Conservation (phyloP, 2,797 vertebrate species). For the Petrocephalus schoutedeni region DNA sequence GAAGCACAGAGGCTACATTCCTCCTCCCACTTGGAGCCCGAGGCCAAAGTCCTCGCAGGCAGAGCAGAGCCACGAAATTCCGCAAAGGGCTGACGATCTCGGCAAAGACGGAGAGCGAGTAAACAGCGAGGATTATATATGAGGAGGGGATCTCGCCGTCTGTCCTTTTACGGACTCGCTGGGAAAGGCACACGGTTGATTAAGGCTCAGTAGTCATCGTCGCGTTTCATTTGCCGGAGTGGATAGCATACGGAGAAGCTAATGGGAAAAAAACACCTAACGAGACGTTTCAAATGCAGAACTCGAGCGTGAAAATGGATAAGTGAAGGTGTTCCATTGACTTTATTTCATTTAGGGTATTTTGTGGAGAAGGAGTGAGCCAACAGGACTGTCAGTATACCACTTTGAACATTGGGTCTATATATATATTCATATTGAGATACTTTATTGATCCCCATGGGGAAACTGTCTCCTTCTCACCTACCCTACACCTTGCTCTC, state of each 20-base stretch:
- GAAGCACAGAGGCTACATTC: not conserved
- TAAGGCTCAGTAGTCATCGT: not conserved
- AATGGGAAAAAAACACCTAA: not conserved
- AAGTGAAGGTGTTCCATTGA: not conserved
- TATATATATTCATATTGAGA: not conserved
- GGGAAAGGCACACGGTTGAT: not conserved
- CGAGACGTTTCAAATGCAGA: not conserved
- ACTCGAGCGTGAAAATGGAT: not conserved
- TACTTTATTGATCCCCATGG: no score
- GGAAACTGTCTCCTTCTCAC: no score
- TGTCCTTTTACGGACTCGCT: not conserved
- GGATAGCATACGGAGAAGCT: not conserved
- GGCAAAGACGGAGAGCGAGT: not conserved
- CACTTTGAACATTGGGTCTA: not conserved
- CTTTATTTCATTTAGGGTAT: not conserved
- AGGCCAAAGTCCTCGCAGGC: conserved; percentile 47
- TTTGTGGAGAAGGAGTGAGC: not conserved
- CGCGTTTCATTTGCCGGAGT: not conserved
- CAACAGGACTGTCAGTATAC: not conserved
- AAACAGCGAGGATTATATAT: not conserved
- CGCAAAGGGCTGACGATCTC: conserved; percentile 27
- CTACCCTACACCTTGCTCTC: no score
- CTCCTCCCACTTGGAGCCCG: conserved; percentile 8
- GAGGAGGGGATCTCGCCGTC: not conserved
- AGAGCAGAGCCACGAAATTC: conserved; percentile 42